These are phyloP conservation scores for Heliconius charithonia DNA, from an alignment of 2,888 invertebrate species.

Conservation along the genomic window DNA sequence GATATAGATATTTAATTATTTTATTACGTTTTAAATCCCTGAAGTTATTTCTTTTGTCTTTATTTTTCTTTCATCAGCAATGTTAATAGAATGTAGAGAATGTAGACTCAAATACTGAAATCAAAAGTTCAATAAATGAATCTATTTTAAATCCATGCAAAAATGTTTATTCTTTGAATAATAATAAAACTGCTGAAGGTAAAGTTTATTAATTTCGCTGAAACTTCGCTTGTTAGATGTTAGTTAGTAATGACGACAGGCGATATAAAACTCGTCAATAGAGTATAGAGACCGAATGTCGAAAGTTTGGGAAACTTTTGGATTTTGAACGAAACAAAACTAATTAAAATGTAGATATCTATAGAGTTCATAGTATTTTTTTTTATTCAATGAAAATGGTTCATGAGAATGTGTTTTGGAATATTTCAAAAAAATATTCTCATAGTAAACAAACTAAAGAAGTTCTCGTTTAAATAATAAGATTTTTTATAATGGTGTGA, in stretches of 20 bases:
- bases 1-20: no score
- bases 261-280: conserved; percentile 29
- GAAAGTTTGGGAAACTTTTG: conserved; percentile 17
- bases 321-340: conserved; percentile 23
- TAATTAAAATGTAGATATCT: conserved; percentile 16
- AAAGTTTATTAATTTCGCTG: conserved; percentile 50
- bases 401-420: neutral
- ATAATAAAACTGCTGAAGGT: conserved; percentile 30
- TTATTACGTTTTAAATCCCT: no score
- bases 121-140: neutral
- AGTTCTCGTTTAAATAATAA: no score
- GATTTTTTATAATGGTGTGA: neutral
- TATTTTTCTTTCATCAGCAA: neutral
- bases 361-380: neutral
- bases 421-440: neutral
- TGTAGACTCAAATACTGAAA: neutral
- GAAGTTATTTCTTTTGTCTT: no score
- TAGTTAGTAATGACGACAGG: conserved; percentile 45
- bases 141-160: neutral
- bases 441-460: no score
- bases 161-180: conserved; percentile 2
- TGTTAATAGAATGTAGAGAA: neutral
- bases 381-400: neutral
- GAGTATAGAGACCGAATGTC: conserved; percentile 14
- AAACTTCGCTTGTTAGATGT: conserved; percentile 56